Conservation (phyloP, 1,140 invertebrate genomes). For the Drosophila punjabiensis region DNA sequence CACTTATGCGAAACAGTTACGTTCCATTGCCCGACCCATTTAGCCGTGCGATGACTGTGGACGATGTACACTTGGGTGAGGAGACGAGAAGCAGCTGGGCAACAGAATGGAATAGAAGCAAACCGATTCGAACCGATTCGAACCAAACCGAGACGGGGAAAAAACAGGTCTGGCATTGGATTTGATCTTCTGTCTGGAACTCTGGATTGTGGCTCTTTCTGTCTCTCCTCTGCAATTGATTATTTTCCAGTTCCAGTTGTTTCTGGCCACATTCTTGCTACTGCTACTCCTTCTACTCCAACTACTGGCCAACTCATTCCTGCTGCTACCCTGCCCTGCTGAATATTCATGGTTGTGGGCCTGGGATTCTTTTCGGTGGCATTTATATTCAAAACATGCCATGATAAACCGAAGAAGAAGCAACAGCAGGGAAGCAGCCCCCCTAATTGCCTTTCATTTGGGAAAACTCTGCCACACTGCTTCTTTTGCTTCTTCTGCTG, state of each 20-base stretch:
- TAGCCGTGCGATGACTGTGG: conserved; percentile 27
- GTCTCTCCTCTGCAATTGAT: conserved; percentile 41
- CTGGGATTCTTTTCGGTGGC: conserved; percentile 16
- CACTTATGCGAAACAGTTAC: conserved; percentile 79
- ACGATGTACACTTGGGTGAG: background rate
- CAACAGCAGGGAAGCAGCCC: background rate
- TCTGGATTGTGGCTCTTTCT: conserved; percentile 8
- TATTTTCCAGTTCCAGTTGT: conserved; percentile 43
- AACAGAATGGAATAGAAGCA: conserved; percentile 11
- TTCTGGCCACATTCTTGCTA: conserved; percentile 37
- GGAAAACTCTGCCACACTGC: conserved; percentile 15
- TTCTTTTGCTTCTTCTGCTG: background rate
- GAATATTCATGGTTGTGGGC: conserved; percentile 43
- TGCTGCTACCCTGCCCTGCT: conserved; percentile 1
- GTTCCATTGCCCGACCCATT: conserved; percentile 76
- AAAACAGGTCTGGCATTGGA: conserved; percentile 46
- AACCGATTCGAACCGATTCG: background rate
- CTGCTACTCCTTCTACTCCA: background rate
- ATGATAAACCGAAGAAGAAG: conserved; percentile 12
- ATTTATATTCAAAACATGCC: conserved; percentile 38
- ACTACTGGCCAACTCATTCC: conserved; percentile 1
- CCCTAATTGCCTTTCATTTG: conserved; percentile 38
- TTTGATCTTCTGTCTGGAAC: conserved; percentile 21
- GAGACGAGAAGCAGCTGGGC: background rate
- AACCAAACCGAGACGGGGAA: conserved; percentile 6